Base-by-base conservation (phyloP, 35 echinoderm and acorn worm genomes). In the Apostichopus japonicus region DNA sequence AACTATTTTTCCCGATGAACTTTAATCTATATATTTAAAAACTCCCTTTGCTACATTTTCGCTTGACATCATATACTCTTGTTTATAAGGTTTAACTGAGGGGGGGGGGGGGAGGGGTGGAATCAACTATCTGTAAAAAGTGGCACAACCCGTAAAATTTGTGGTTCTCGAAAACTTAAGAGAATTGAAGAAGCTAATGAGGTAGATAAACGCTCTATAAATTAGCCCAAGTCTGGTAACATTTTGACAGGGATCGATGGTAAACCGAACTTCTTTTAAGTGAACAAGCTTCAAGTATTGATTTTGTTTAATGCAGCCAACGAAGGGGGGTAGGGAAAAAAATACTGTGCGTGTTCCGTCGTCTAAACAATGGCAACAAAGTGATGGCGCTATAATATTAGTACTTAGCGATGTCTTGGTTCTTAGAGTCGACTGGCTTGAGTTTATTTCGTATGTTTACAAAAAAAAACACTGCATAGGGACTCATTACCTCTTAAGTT, bases 301-400 rank as follows among this genome's bases (percentile, higher is more conserved):
- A 84, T 84, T 84, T 84, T 84, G 81, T 84, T 84, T 84, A 84
- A 84, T 84, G 81, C 55, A 57, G 81, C 81, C 81, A 84, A 84
- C 81, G 56, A 75, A 75, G 17, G 17, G 71, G 7, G 5, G 6
- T 7, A 75, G 16, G 15, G 33, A 4, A 44, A 73, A 23, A 75
- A 75, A 19, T 2, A 75, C 15, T 75, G 71, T 75, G 70, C n/a
- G 71, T 75, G 71, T 75, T 19, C 21, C 71, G 19, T 67, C 63
- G 63, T 19, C 63, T 19, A 67, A 44, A 67, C 11, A 19, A 67
- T 11, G 63, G 63, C 63, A 67, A 19, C 3, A 67, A 75, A 75
- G 57, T 61, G 17, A 75, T 75, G 71, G 71, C 71, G 71, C 71
- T n/a, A 14, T 75, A 24, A 21, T 19, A 23, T 75, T 75, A 61